A percentile compares a stretch with the other conserved stretches of the same genome.
Evolutionary conservation across 2,797 vertebrate genomes (phyloP).

Genomic region (Enteromius thamalakanensis): DNA sequence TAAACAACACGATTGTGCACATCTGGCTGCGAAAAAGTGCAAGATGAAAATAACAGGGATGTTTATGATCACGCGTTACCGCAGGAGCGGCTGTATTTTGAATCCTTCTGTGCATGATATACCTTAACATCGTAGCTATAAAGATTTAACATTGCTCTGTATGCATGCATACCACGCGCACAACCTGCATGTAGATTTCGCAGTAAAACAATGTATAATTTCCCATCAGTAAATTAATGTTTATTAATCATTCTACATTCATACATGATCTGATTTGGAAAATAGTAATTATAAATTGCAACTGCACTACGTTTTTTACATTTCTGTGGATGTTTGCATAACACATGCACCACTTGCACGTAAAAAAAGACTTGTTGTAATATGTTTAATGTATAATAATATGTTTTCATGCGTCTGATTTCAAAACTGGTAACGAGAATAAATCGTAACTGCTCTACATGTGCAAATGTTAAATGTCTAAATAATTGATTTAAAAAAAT

Average conservation of each 20-base stretch:
- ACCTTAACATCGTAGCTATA: neutral
- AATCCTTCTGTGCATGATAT: neutral
- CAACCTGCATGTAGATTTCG: neutral
- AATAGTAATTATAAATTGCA: too few species aligned
- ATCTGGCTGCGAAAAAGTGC: neutral
- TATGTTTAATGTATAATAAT: too few species aligned
- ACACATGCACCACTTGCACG: neutral
- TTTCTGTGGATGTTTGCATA: neutral
- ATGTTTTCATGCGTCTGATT: neutral
- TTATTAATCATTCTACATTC: neutral
- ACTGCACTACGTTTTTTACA: neutral
- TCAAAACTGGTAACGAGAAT: too few species aligned
- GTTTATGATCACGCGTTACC: neutral
- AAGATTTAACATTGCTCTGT: neutral
- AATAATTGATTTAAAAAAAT: constrained; percentile 32
- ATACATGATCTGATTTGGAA: neutral
- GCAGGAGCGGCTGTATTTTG: neutral
- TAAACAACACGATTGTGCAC: too few species aligned
- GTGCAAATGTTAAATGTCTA: neutral
- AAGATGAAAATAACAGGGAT: neutral
- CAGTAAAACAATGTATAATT: neutral
- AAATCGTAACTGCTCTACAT: neutral
- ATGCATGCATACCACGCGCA: neutral
- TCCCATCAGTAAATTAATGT: neutral
- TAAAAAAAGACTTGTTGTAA: neutral